Percentiles rank a stretch among this genome's conserved stretches.
phyloP scores from a whole-genome alignment of 2,797 vertebrate species.

The Psittacula derbiana region DNA sequence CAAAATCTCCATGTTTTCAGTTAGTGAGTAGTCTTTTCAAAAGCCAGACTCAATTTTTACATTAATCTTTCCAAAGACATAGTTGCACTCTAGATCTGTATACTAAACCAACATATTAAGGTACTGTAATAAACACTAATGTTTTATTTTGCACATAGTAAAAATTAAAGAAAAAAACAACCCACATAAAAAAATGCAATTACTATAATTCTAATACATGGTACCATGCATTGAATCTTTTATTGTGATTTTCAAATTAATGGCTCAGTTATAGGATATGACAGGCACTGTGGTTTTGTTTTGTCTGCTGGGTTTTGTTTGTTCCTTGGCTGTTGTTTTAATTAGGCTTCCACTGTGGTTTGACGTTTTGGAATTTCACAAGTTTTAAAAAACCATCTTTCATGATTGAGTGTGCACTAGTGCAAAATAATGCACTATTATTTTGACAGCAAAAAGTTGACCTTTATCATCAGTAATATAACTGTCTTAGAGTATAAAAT shows the following conservation, averaged over 20 bases:
- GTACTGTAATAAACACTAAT: background rate
- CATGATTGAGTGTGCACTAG: background rate
- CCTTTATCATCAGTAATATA: background rate
- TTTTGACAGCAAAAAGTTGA: background rate
- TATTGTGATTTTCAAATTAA: background rate
- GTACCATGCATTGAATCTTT: background rate
- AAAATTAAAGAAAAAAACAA: background rate
- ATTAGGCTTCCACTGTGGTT: background rate
- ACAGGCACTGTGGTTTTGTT: background rate
- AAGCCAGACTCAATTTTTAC: background rate
- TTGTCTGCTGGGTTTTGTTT: background rate
- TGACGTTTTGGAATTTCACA: background rate
- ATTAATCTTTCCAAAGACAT: background rate
- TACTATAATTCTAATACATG: background rate
- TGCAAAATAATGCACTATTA: background rate
- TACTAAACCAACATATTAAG: background rate
- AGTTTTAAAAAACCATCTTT: background rate
- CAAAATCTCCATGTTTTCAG: background rate
- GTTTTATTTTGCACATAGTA: background rate
- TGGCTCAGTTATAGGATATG: background rate
- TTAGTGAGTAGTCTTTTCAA: background rate
- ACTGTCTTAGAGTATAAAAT: background rate
- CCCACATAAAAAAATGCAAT: background rate
- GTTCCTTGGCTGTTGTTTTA: background rate
- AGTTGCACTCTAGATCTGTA: background rate